phyloP scores from a whole-genome alignment of 2,113 vertebrate species.

The Leucopternis melanops region DNA sequence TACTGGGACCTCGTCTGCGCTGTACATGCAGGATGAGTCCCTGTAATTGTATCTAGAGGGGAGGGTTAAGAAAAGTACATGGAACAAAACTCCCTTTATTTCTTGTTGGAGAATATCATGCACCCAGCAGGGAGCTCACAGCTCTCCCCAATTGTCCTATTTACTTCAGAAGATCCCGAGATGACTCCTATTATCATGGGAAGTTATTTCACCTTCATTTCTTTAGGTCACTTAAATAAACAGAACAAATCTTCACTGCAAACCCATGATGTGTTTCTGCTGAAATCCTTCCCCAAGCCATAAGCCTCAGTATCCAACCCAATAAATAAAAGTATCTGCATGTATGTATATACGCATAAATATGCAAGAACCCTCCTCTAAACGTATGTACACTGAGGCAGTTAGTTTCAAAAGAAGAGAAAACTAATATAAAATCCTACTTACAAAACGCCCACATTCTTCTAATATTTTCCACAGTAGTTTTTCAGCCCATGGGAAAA shows the following conservation, averaged over 20 bases:
- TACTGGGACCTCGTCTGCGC: background rate
- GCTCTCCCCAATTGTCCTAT: background rate
- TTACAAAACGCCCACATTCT: background rate
- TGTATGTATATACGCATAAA: background rate
- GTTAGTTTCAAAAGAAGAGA: background rate
- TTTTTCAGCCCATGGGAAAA: constrained; percentile 29
- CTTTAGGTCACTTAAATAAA: constrained; percentile 21
- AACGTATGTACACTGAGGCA: background rate
- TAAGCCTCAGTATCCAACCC: background rate
- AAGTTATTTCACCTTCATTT: constrained; percentile 33
- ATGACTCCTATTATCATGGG: background rate
- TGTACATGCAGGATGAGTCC: background rate
- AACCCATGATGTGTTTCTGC: background rate
- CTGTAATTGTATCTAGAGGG: background rate
- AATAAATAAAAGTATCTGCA: background rate
- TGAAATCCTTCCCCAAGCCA: background rate
- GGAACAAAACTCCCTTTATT: background rate
- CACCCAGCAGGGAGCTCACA: background rate
- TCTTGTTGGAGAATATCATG: background rate
- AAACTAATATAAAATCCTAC: background rate
- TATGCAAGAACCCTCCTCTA: background rate
- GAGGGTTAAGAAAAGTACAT: background rate
- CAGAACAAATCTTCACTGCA: background rate
- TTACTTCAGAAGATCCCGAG: background rate
- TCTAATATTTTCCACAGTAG: constrained; percentile 16